Evolutionary conservation across 2,797 vertebrate species (phyloP), one percentile per base, ranked within the genome.

Genomic region (Gephyroberyx darwinii): DNA sequence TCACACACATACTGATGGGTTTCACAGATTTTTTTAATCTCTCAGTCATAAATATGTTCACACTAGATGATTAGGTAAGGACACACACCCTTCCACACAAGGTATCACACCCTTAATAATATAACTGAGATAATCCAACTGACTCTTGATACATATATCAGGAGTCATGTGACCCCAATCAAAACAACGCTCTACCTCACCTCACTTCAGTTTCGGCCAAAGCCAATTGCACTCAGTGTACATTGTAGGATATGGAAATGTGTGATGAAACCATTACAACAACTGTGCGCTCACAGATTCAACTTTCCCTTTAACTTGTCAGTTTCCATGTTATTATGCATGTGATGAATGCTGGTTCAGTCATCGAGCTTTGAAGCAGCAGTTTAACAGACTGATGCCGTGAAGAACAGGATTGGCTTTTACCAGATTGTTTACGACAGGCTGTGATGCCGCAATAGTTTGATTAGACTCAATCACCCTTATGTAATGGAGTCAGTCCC

Each of bases 381-480:
- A 43, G 26, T 72, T 80, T 67, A 43, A 62, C 71, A 65, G 30
- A 22, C 52, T 16, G 17, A 30, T 45, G 69, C 62, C 53, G 37
- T 64, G 56, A 73, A 74, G 48, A 55, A 75, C 53, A 77, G 63
- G 63, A 83, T 56, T 68, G 71, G n/a, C 65, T 84, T 77, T 71
- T 37, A 59, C 47, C 4, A 13, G 74, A 71, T 76, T 81, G 71
- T 84, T 83, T 81, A 78, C 69, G 78, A 78, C 56, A 58, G 69
- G 56, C 70, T 77, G 61, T 19, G 33, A 60, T 74, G 51, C 61
- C 50, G 69, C 60, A 75, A 60, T 62, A 55, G 61, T 54, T 75
- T 72, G 71, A 86, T 80, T 80, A 82, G 52, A 75, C 57, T 81
- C 67, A 75, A 62, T 81, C 73, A 67, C 54, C 53, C 72, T 77